A percentile compares a stretch with the other conserved stretches of the same genome.
These are phyloP conservation scores for Osmerus mordax DNA, from an alignment of 2,113 vertebrate species.

Conservation along the genomic window DNA sequence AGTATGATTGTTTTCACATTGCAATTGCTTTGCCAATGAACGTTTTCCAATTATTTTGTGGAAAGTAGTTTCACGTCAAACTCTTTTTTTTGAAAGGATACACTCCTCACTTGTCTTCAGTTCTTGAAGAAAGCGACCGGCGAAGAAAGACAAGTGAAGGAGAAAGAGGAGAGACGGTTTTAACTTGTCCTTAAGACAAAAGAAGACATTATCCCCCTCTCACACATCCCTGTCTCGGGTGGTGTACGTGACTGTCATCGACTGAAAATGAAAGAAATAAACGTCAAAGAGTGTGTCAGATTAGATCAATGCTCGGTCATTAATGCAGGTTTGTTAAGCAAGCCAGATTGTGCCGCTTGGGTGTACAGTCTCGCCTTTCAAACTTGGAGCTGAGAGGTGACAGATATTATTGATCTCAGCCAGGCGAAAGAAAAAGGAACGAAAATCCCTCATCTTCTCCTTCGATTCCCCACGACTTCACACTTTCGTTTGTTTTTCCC, in stretches of 20 bases:
- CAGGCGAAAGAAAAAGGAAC: constrained; percentile 42
- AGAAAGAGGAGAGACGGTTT: constrained; percentile 64
- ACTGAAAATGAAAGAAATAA: constrained; percentile 75
- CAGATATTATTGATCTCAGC: constrained; percentile 70
- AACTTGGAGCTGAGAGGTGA: constrained; percentile 65
- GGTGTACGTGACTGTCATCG: constrained; percentile 69
- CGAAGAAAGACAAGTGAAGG: constrained; percentile 50
- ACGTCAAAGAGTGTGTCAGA: constrained; percentile 63
- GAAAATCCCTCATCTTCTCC: constrained; percentile 57
- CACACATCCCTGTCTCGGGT: constrained; percentile 61
- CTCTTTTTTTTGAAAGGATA: not conserved
- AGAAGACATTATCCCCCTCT: constrained; percentile 71
- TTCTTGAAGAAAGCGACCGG: constrained; percentile 51
- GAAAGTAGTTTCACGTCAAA: not conserved
- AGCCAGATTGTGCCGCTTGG: constrained; percentile 68
- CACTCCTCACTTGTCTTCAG: not conserved
- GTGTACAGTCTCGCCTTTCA: constrained; percentile 71
- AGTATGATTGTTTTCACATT: too few species aligned
- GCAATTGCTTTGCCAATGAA: too few species aligned
- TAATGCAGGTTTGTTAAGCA: constrained; percentile 76
- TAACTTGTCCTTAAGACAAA: constrained; percentile 76
- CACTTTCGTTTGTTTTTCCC: constrained; percentile 56
- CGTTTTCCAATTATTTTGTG: not conserved
- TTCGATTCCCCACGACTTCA: constrained; percentile 44
- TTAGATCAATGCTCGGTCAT: constrained; percentile 71